Percentiles rank a stretch among this genome's conserved stretches.
Conservation (phyloP, 1,140 invertebrate species). For the Cataglyphis hispanica region DNA sequence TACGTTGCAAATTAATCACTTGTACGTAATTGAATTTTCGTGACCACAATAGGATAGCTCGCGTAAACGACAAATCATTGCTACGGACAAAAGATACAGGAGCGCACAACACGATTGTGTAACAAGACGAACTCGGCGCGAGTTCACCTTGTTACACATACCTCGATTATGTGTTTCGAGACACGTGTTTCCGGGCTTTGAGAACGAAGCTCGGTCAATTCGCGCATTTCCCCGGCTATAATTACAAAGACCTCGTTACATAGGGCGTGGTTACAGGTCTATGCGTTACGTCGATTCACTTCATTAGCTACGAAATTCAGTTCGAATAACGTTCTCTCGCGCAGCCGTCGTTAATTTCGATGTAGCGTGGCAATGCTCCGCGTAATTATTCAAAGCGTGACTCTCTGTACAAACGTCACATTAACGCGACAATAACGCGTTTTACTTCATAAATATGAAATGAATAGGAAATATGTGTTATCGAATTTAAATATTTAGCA, state of each 20-base stretch:
- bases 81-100: background rate
- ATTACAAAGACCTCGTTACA: slow-evolving; percentile 52
- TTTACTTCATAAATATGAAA: slow-evolving; percentile 16
- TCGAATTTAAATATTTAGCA: background rate
- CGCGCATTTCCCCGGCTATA: slow-evolving; percentile 17
- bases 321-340: slow-evolving; percentile 35
- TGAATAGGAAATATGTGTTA: background rate
- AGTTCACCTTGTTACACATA: slow-evolving; percentile 43
- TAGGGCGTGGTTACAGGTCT: slow-evolving; percentile 21
- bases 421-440: background rate
- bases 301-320: slow-evolving; percentile 67
- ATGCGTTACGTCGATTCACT: slow-evolving; percentile 65
- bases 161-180: slow-evolving; percentile 67
- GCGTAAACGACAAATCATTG: background rate
- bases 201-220: slow-evolving; percentile 56
- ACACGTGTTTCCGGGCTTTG: slow-evolving; percentile 63
- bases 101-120: slow-evolving; percentile 59
- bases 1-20: slow-evolving; percentile 6
- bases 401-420: background rate
- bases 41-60: slow-evolving; percentile 12
- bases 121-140: slow-evolving; percentile 53
- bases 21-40: slow-evolving; percentile 27
- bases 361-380: slow-evolving; percentile 38
- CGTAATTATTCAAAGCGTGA: slow-evolving; percentile 30
- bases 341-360: background rate